Evolutionary conservation across 1,140 invertebrate genomes (phyloP).

Genomic region (Trichonephila clavata): DNA sequence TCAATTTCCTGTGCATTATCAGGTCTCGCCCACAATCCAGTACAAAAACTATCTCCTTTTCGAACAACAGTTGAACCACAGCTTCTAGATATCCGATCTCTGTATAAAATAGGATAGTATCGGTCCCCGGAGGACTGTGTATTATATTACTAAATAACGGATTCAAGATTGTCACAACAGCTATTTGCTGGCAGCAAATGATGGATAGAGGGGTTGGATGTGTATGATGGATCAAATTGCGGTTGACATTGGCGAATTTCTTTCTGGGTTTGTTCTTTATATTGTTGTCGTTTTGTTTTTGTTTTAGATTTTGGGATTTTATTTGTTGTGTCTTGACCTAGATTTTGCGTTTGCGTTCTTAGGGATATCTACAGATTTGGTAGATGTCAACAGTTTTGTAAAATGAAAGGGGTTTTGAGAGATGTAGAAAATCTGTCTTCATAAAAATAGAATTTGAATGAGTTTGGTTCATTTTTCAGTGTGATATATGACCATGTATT

Average conservation of each 20-base stretch:
- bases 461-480: too few relatives aligned
- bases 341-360: too few relatives aligned
- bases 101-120: neutral
- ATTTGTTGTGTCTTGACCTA: too few relatives aligned
- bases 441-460: too few relatives aligned
- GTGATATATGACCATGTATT: too few relatives aligned
- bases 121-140: constrained; percentile 23
- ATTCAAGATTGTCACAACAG: constrained; percentile 54
- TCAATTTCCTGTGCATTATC: neutral
- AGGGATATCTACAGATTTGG: too few relatives aligned
- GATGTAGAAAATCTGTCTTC: too few relatives aligned
- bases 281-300: neutral
- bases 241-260: neutral
- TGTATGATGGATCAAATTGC: constrained; percentile 27
- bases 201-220: neutral
- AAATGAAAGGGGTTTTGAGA: too few relatives aligned
- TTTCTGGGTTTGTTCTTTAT: neutral
- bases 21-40: neutral
- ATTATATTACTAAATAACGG: constrained; percentile 29
- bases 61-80: neutral
- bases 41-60: neutral
- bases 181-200: neutral
- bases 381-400: too few relatives aligned
- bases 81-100: neutral
- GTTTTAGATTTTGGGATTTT: neutral